Percentiles rank a stretch among this genome's conserved stretches.
Evolutionary conservation across 2,113 vertebrate species (phyloP).

Genomic region (Riparia riparia): DNA sequence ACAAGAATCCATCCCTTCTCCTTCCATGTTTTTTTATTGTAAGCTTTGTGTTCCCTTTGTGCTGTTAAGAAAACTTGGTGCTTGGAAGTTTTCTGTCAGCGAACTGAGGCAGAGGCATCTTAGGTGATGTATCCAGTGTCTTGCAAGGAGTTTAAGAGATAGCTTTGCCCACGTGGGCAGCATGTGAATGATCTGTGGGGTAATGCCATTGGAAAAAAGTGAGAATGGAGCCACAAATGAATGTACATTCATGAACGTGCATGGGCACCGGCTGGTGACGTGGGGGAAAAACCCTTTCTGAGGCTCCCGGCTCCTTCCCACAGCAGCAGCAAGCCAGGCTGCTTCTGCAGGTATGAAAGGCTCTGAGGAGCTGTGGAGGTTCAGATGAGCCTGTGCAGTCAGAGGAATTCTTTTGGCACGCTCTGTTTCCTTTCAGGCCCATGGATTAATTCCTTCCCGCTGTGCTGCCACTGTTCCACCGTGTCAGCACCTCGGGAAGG

Average conservation of each 20-base stretch:
- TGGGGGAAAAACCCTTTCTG: rapidly evolving
- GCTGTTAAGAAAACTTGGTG: background rate
- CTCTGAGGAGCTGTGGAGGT: background rate
- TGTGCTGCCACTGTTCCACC: constrained; percentile 31
- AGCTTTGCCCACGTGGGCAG: background rate
- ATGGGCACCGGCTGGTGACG: background rate
- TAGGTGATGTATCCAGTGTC: background rate
- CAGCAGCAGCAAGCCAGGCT: background rate
- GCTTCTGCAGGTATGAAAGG: background rate
- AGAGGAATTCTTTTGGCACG: constrained; percentile 3
- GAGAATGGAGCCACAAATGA: background rate
- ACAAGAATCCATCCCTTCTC: background rate
- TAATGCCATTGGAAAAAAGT: background rate
- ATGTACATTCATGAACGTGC: background rate
- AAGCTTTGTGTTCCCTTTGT: background rate
- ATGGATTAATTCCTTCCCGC: constrained; percentile 39
- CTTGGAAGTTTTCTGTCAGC: background rate
- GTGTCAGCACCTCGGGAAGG: background rate
- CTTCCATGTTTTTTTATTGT: background rate
- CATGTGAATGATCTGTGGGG: background rate
- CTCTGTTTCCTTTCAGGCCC: background rate
- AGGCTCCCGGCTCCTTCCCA: background rate
- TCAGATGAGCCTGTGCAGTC: background rate
- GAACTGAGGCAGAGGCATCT: background rate
- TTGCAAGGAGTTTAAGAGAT: background rate